Percentiles rank a stretch among this genome's conserved stretches.
These are phyloP conservation scores for Daktulosphaira vitifoliae DNA, from an alignment of 1,140 invertebrate genomes.

Conservation along the genomic window DNA sequence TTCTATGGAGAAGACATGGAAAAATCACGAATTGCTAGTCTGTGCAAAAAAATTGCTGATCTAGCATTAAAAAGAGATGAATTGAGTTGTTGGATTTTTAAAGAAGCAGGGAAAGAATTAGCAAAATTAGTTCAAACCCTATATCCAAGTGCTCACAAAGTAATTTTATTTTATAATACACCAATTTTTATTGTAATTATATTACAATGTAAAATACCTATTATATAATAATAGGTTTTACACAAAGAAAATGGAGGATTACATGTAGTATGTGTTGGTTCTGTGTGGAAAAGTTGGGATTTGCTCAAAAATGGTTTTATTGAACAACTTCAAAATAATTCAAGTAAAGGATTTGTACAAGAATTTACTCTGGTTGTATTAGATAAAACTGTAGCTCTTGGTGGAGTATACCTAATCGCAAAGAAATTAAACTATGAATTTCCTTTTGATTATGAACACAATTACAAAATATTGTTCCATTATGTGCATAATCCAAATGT, in stretches of 20 bases:
- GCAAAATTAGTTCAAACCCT: conserved; percentile 66
- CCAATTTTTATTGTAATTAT: background rate
- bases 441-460: conserved; percentile 48
- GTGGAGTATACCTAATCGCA: conserved; percentile 65
- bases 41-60: conserved; percentile 64
- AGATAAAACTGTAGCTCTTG: conserved; percentile 57
- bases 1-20: conserved; percentile 70
- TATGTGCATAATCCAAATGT: conserved; percentile 38
- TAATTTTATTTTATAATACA: conserved; percentile 32
- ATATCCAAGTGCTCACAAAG: conserved; percentile 55
- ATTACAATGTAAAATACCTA: background rate
- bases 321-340: conserved; percentile 40
- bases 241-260: conserved; percentile 54
- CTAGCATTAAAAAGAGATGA: conserved; percentile 62
- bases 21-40: conserved; percentile 67
- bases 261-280: conserved; percentile 84
- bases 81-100: conserved; percentile 63
- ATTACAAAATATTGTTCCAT: conserved; percentile 49
- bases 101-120: conserved; percentile 63
- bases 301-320: conserved; percentile 62
- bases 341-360: conserved; percentile 36
- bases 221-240: conserved; percentile 44
- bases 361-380: conserved; percentile 54
- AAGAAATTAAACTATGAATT: conserved; percentile 49
- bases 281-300: conserved; percentile 90